A percentile compares a stretch with the other conserved stretches of the same genome.
Evolutionary conservation across 1,140 invertebrate genomes (phyloP).

Genomic region (Maconellicoccus hirsutus): DNA sequence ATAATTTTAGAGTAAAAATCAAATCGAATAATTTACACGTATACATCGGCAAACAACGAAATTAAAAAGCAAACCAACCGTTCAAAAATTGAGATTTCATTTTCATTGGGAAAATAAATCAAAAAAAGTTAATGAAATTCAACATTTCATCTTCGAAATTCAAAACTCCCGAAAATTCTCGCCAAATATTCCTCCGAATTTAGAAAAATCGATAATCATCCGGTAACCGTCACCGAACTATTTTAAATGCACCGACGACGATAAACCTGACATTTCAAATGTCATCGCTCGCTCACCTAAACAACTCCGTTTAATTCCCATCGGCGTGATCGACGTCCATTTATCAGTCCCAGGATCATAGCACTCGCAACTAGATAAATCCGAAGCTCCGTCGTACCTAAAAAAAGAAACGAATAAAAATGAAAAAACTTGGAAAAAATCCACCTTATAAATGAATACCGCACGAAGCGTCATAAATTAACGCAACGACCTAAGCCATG

Average conservation of each 20-base stretch:
- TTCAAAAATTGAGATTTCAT: background rate
- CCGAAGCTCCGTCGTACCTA: slow-evolving; percentile 54
- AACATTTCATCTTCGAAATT: no score
- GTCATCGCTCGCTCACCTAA: slow-evolving; percentile 37
- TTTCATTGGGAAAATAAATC: background rate
- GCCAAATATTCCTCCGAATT: no score
- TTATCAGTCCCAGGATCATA: slow-evolving; percentile 49
- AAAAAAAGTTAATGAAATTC: background rate
- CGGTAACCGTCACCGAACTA: no score
- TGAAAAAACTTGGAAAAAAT: background rate
- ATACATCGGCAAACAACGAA: no score
- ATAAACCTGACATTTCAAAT: slow-evolving; percentile 7
- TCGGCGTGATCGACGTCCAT: slow-evolving; percentile 52
- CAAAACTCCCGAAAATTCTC: no score
- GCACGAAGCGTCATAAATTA: background rate
- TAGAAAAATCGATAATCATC: no score
- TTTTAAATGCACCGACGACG: background rate
- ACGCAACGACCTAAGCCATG: background rate
- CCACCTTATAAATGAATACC: no score
- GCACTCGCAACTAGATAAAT: slow-evolving; percentile 51
- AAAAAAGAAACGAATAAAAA: background rate
- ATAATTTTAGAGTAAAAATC: no score
- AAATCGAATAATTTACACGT: no score
- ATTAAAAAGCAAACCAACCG: no score
- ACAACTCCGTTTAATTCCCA: slow-evolving; percentile 61